Evolutionary conservation across 1,140 invertebrate species (phyloP).

Genomic region (Pteromalus puparum): DNA sequence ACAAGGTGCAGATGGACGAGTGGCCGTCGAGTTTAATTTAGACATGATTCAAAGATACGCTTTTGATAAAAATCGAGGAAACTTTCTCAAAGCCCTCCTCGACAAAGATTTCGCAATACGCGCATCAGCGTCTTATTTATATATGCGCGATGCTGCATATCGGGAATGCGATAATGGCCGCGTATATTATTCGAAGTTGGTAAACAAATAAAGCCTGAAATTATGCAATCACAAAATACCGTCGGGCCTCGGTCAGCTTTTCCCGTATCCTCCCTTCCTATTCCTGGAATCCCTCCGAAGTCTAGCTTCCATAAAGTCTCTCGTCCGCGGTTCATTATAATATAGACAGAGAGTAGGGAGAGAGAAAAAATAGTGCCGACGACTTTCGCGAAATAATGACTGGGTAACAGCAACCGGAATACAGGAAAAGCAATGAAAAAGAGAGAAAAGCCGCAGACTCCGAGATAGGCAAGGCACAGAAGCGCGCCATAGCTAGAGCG

Average conservation of each 20-base stretch:
- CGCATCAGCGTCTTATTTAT: background rate
- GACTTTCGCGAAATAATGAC: background rate
- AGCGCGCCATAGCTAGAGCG: no score
- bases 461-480: background rate
- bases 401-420: background rate
- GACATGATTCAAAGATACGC: no score
- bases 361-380: background rate
- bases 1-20: background rate
- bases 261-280: no score
- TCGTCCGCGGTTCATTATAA: no score
- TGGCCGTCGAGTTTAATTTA: background rate
- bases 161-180: background rate
- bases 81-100: background rate
- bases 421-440: slow-evolving; percentile 19
- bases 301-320: no score
- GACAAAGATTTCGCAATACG: background rate
- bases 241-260: no score
- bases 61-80: background rate
- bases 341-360: no score
- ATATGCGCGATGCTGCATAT: background rate
- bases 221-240: no score
- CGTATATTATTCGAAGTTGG: background rate
- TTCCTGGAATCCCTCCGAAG: no score
- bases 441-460: slow-evolving; percentile 4
- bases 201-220: background rate